A percentile compares a stretch with the other conserved stretches of the same genome.
Evolutionary conservation across 2,888 invertebrate genomes (phyloP).

Genomic region (Tipula unca): DNA sequence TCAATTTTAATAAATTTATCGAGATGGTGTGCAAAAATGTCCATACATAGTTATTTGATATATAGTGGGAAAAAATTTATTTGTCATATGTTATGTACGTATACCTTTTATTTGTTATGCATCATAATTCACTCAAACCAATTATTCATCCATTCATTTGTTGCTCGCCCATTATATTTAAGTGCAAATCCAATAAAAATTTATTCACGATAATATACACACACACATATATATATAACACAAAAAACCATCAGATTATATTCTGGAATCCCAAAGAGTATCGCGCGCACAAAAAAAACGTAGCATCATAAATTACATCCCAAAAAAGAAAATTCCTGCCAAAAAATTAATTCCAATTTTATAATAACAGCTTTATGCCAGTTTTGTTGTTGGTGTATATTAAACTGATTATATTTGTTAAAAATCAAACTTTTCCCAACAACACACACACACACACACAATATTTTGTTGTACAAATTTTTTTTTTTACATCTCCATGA

Average conservation of each 20-base stretch:
- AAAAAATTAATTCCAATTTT: conserved; percentile 14
- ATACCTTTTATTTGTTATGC: background rate
- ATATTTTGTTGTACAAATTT: background rate
- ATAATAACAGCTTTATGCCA: background rate
- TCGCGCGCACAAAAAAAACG: background rate
- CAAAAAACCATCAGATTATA: background rate
- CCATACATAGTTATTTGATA: too few species aligned
- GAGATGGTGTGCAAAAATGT: background rate
- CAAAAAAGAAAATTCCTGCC: background rate
- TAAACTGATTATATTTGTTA: conserved; percentile 14
- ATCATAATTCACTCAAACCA: background rate
- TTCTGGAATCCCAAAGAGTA: background rate
- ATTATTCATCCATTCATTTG: background rate
- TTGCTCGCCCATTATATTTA: conserved; percentile 4
- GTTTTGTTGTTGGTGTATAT: background rate
- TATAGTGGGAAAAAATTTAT: background rate
- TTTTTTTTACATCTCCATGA: background rate
- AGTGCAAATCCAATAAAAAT: background rate
- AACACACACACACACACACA: background rate
- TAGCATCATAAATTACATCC: background rate
- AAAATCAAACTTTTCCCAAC: conserved; percentile 8
- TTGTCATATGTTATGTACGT: too few species aligned
- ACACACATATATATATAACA: background rate
- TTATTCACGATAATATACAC: background rate
- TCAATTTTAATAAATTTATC: background rate